Base-by-base conservation (phyloP, 2,888 invertebrate genomes). In the Aphrophora alni region DNA sequence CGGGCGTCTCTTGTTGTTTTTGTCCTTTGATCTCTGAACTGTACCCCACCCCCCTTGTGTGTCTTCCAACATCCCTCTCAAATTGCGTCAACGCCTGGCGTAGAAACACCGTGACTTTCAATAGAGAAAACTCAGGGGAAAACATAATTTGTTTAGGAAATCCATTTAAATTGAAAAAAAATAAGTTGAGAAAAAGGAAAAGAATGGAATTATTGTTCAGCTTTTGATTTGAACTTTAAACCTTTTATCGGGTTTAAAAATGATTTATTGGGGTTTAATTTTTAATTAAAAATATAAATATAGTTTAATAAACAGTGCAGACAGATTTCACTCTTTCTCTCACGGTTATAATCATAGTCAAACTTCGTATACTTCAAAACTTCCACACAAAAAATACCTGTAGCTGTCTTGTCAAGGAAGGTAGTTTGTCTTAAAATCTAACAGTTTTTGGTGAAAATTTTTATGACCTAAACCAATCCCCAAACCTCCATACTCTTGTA, bases 1-100 rank as follows among this genome's bases (percentile, higher is more conserved):
- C 70, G 73, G 44, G 71, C 81, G 28, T 38, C 73, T 77, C 70
- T 73, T 77, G 77, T 59, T 44, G 81, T 71, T 80, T 80, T 69
- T 81, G n/a, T 7, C 71, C 72, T 78, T 38, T 75, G 74, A 33
- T 28, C 72, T 74, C 74, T 27, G 25, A 38, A 33, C 78, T 73
- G 33, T 33, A 26, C 33, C 78, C 28, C 77, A 69, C 70, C 12
- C 25, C 77, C 74, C 27, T 7, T 25, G 27, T 21, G 75, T 70
- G 71, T 77, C 68, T 69, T 74, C 73, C 74, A 7, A 4, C 33
- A 12, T 44, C 44, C 44, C 44, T 17, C 77, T 68, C 71, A 77
- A 77, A 77, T 77, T 71, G 71, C 77, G 77, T 77, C 77, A 77
- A 77, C 77, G 77, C 77, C 77, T 77, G 24, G 27, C 77, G 44